Base-by-base conservation (phyloP, 2,113 vertebrate genomes). In the Scolopax mira region DNA sequence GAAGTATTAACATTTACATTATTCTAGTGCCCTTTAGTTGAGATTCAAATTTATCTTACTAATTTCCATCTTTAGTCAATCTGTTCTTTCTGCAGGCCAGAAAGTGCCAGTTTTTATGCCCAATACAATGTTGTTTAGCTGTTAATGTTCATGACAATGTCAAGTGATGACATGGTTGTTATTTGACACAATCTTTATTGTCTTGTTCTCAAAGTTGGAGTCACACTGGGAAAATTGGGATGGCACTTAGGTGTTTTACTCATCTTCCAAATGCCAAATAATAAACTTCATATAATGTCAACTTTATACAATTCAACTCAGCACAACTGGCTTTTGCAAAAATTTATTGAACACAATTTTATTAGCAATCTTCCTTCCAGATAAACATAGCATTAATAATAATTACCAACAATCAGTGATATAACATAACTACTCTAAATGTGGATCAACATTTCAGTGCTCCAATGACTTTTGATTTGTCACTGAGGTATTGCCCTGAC, bases 11-110 rank as follows among this genome's bases (percentile, higher is more conserved):
- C 69, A 71, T 94, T 96, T 79, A 67, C 65, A 79, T 83, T 90
- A 71, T 71, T 91, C 69, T 11, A 9, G 27, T 88, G 72, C 42
- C 93, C 95, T 95, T 94, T 93, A 90, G 60, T 9, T 52, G 33
- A 88, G 27, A 92, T 60, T 22, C 88, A 88, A 74, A 92, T 84
- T 85, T 92, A 64, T 83, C 61, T 71, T 70, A 27, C 60, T 80
- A 54, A 86, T 90, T 79, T n/a, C 24, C 37, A 46, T 61, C 17
- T 93, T 92, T n/a, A 91, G 72, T 51, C 27, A 93, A 85, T 72
- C 23, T 69, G 5, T 74, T 80, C 44, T 66, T 67, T 81, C 48
- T 92, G 55, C 24, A 80, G 72, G 15, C 22, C 4, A 3, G 5
- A 55, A 93, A 88, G 25, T 41, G 35, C 13, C 60, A 11, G 1